phyloP scores from a whole-genome alignment of 2,797 vertebrate species.

The Sarcophilus harrisii region DNA sequence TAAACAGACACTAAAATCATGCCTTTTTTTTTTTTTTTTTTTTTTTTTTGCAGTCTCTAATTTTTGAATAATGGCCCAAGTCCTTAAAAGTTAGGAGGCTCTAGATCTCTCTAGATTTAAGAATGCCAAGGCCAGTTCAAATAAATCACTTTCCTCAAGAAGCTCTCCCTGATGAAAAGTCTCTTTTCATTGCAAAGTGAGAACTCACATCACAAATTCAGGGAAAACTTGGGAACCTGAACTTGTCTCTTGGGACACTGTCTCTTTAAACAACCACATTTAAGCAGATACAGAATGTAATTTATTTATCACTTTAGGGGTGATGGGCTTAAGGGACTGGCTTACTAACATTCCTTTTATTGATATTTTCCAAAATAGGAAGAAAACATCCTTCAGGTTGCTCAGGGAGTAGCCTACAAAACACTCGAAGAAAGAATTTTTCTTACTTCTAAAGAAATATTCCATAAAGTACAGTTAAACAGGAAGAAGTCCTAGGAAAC shows the following conservation, averaged over 20 bases:
- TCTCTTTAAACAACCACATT: background rate
- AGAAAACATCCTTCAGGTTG: too few relatives aligned
- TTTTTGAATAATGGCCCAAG: too few relatives aligned
- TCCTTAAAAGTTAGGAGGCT: too few relatives aligned
- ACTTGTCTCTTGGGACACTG: background rate
- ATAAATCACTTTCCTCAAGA: too few relatives aligned
- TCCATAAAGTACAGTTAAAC: background rate
- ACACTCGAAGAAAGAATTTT: background rate
- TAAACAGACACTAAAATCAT: background rate
- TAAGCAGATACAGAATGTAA: background rate
- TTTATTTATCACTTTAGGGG: background rate
- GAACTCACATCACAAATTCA: background rate
- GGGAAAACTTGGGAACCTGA: background rate
- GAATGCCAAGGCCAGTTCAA: too few relatives aligned
- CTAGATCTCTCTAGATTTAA: too few relatives aligned
- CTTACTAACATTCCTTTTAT: background rate
- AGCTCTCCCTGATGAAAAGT: background rate
- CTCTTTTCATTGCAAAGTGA: background rate
- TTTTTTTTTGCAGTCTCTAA: too few relatives aligned
- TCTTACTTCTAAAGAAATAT: background rate
- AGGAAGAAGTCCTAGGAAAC: conserved; percentile 8
- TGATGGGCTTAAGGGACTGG: background rate
- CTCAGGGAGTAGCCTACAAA: background rate
- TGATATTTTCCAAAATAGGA: background rate
- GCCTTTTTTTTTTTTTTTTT: too few relatives aligned